A percentile compares a stretch with the other conserved stretches of the same genome.
phyloP scores from a whole-genome alignment of 92 coral and sea anemone genomes.

The Phenganax stokvisi region DNA sequence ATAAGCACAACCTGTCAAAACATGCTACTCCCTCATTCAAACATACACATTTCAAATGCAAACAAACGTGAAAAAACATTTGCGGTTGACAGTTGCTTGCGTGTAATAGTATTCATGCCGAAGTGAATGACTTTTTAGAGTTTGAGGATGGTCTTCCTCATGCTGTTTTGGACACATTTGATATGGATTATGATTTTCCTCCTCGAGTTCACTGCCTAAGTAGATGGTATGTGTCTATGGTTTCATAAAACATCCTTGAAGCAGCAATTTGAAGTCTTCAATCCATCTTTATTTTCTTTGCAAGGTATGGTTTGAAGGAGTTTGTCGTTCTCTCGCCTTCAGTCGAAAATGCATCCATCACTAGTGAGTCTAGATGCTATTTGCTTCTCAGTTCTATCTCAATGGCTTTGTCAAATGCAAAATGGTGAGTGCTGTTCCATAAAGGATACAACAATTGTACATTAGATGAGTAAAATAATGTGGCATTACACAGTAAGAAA shows the following conservation, averaged over 20 bases:
- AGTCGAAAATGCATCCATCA: conserved; percentile 65
- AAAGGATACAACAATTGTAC: neutral
- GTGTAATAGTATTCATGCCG: neutral
- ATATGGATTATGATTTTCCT: conserved; percentile 97
- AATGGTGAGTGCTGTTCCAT: conserved; percentile 56
- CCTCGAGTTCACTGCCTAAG: conserved; percentile 90
- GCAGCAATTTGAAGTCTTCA: neutral
- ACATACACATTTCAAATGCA: no score
- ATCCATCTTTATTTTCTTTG: neutral
- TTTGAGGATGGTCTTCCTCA: conserved; percentile 75
- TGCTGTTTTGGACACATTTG: conserved; percentile 89
- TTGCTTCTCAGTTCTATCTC: conserved; percentile 84
- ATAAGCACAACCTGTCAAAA: no score
- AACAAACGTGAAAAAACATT: no score
- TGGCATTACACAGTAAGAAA: no score
- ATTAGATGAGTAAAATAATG: neutral
- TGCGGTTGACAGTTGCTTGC: neutral
- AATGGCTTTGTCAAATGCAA: conserved; percentile 78
- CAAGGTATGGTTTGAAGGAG: conserved; percentile 90
- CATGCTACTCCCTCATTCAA: no score
- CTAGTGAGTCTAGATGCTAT: conserved; percentile 84
- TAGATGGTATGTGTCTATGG: conserved; percentile 60
- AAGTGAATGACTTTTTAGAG: conserved; percentile 31
- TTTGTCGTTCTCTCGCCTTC: conserved; percentile 81
- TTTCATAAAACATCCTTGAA: neutral